Base-by-base conservation (phyloP, 2,113 vertebrate genomes). In the Perccottus glenii region DNA sequence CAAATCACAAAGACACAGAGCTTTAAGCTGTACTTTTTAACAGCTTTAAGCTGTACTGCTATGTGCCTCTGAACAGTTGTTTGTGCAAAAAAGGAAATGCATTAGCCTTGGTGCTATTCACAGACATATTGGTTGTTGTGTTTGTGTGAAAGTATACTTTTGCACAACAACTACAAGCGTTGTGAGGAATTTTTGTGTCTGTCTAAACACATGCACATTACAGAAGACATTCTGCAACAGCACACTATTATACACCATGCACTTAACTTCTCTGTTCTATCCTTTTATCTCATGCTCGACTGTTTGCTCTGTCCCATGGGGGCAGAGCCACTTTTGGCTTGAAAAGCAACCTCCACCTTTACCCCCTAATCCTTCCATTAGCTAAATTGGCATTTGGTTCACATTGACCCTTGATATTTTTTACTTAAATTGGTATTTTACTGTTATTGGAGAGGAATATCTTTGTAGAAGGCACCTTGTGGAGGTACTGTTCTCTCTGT, bases 291-390 rank as follows among this genome's bases (percentile, higher is more conserved):
- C 33, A 67, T 77, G 48, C 58, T 67, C 2, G 4, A 53, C 56
- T 64, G 56, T 40, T 15, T 38, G 33, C 78, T 76, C 55, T 56
- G 51, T n/a, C 64, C 62, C 44, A 55, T 77, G 44, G 60, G 58
- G 46, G 43, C 36, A 46, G n/a, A 74, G 65, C 48, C 75, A 73
- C 66, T 74, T 81, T 81, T 66, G 69, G 66, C 70, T 78, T 65
- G 32, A 83, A 80, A 82, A 53, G 52, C 42, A 61, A 69, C 66
- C 74, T 68, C 33, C 64, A 81, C 76, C 68, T 81, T 60, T 66
- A 56, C 60, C 73, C 44, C 66, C 53, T 84, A 85, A 82, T 87
- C 84, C 65, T 15, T 82, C 89, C 85, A 89, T 90, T 89, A 88
- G 77, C 66, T 71, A 79, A 87, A 87, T 86, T 81, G 83, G 73